A percentile compares a stretch with the other conserved stretches of the same genome.
These are phyloP conservation scores for Phrynosoma blainvillii DNA, from an alignment of 2,113 vertebrate species.

Conservation along the genomic window DNA sequence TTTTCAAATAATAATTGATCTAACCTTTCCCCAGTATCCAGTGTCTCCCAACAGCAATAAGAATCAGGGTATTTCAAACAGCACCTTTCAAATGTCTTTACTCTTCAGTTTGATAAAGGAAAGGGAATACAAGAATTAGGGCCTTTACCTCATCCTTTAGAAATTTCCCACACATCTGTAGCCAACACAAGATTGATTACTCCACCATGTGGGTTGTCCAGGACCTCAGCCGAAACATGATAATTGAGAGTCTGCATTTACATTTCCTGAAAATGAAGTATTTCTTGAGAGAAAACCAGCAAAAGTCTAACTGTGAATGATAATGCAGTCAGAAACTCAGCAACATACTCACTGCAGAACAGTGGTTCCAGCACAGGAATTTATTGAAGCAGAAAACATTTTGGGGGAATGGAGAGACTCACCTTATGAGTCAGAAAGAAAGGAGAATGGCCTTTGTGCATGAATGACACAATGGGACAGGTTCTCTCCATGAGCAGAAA, in stretches of 20 bases:
- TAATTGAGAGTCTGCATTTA: background rate
- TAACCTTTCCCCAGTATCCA: background rate
- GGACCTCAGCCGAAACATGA: background rate
- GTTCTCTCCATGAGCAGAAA: background rate
- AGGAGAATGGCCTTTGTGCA: slow-evolving; percentile 1
- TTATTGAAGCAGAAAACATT: slow-evolving; percentile 26
- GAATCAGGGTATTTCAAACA: background rate
- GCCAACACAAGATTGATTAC: background rate
- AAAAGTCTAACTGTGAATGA: background rate
- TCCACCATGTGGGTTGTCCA: background rate
- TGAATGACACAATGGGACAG: background rate
- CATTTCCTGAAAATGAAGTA: background rate
- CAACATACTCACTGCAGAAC: background rate
- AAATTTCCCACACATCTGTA: background rate
- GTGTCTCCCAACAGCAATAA: background rate
- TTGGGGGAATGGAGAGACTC: background rate
- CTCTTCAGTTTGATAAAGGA: background rate
- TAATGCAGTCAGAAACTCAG: slow-evolving; percentile 8
- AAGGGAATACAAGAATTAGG: background rate
- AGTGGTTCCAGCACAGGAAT: slow-evolving; percentile 8
- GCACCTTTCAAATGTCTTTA: background rate
- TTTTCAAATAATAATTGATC: background rate
- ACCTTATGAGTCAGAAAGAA: slow-evolving; percentile 29
- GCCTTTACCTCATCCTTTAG: background rate
- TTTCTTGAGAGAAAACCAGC: background rate